Evolutionary conservation across 2,888 invertebrate species (phyloP).

Genomic region (Acleris literana): DNA sequence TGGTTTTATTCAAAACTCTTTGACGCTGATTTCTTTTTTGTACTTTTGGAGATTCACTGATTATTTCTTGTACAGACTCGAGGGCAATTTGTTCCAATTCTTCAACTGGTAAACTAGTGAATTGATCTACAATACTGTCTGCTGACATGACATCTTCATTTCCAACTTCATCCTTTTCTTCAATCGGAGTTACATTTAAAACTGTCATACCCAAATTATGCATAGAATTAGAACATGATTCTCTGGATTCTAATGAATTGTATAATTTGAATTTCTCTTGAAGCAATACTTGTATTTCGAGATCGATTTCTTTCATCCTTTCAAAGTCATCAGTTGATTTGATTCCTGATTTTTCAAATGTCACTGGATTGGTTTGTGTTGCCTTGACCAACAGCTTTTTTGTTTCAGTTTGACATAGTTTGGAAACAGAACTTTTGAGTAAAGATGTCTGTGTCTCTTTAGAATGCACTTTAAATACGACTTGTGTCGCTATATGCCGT

Average conservation of each 20-base stretch:
- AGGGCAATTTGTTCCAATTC: conserved; percentile 73
- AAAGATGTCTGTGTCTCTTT: conserved; percentile 62
- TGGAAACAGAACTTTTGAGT: conserved; percentile 45
- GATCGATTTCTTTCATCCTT: conserved; percentile 85
- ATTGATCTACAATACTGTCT: conserved; percentile 68
- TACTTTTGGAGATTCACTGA: conserved; percentile 40
- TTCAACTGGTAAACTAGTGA: conserved; percentile 70
- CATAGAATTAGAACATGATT: conserved; percentile 54
- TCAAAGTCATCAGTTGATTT: conserved; percentile 69
- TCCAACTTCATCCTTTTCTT: conserved; percentile 45
- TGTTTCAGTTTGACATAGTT: conserved; percentile 58
- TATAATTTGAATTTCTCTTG: conserved; percentile 84
- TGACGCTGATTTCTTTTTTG: conserved; percentile 50
- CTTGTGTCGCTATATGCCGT: conserved; percentile 56
- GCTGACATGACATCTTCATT: conserved; percentile 46
- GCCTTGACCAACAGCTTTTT: conserved; percentile 48
- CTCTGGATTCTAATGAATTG: conserved; percentile 73
- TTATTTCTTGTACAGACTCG: conserved; percentile 54
- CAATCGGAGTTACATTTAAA: conserved; percentile 59
- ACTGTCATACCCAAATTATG: conserved; percentile 74
- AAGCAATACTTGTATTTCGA: conserved; percentile 82
- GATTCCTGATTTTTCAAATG: conserved; percentile 43
- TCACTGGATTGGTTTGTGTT: conserved; percentile 61
- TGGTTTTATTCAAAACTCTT: conserved; percentile 48
- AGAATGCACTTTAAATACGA: conserved; percentile 49